Evolutionary conservation across 2,888 invertebrate species (phyloP).

Genomic region (Rhagium mordax): DNA sequence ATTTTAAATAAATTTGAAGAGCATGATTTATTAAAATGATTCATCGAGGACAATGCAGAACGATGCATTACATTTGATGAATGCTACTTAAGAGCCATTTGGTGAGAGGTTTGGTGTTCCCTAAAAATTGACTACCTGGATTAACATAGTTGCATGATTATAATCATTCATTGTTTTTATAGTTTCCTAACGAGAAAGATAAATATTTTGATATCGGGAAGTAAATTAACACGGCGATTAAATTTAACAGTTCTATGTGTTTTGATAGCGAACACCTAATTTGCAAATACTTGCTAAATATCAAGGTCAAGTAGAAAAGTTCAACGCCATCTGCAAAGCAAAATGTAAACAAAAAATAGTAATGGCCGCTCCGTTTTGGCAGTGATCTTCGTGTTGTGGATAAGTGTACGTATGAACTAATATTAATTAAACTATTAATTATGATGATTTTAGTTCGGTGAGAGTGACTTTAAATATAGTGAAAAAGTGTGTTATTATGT

Average conservation of each 20-base stretch:
- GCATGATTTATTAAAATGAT: neutral
- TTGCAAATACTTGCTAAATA: slow-evolving; percentile 29
- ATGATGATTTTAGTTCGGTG: slow-evolving; percentile 76
- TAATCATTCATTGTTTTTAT: neutral
- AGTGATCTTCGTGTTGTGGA: slow-evolving; percentile 64
- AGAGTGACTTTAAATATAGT: slow-evolving; percentile 71
- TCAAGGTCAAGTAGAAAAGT: slow-evolving; percentile 43
- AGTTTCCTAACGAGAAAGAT: slow-evolving; percentile 1
- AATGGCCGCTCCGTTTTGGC: slow-evolving; percentile 68
- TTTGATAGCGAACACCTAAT: slow-evolving; percentile 16
- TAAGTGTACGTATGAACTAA: slow-evolving; percentile 59
- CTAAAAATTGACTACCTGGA: neutral
- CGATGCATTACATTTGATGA: neutral
- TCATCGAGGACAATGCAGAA: neutral
- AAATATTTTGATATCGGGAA: neutral
- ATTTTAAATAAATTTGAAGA: neutral
- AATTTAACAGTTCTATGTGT: neutral
- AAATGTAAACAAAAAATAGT: slow-evolving; percentile 65
- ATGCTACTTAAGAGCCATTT: neutral
- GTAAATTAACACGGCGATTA: neutral
- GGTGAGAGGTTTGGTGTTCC: neutral
- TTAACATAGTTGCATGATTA: neutral
- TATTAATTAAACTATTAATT: slow-evolving; percentile 62
- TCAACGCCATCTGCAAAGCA: slow-evolving; percentile 64
- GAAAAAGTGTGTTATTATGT: slow-evolving; percentile 73